These are phyloP conservation scores for Aleiodes alternator DNA, from an alignment of 2,888 invertebrate genomes.

Conservation along the genomic window DNA sequence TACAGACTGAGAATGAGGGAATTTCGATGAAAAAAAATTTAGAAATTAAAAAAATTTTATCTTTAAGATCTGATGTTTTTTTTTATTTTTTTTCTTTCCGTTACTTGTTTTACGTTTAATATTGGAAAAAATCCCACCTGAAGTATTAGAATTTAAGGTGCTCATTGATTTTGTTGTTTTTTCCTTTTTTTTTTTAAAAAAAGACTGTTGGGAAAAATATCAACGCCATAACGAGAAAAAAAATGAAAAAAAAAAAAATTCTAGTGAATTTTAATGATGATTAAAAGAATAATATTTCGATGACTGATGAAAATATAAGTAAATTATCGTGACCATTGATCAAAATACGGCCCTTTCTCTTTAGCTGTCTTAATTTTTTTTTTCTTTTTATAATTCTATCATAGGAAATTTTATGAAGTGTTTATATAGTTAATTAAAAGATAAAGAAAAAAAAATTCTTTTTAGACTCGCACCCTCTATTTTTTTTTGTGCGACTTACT, in stretches of 20 bases:
- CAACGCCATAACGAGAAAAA: constrained; percentile 11
- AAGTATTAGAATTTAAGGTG: constrained; percentile 33
- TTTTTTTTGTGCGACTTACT: constrained; percentile 50
- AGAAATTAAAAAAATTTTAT: constrained; percentile 26
- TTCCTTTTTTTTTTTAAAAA: constrained; percentile 4
- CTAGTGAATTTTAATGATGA: constrained; percentile 15
- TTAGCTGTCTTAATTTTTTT: constrained; percentile 23
- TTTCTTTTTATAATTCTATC: constrained; percentile 36
- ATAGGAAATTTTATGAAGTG: constrained; percentile 32
- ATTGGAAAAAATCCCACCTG: constrained; percentile 16
- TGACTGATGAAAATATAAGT: constrained; percentile 30
- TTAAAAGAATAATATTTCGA: constrained; percentile 22
- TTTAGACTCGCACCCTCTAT: constrained; percentile 42
- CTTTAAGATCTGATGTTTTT: constrained; percentile 28
- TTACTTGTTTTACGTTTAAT: constrained; percentile 20
- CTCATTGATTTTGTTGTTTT: constrained; percentile 11
- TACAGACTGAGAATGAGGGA: constrained; percentile 23
- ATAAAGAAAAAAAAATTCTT: constrained; percentile 7
- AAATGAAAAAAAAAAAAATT: not conserved
- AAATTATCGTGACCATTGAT: constrained; percentile 25
- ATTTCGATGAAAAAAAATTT: constrained; percentile 10
- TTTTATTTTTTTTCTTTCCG: not conserved
- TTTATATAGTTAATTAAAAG: constrained; percentile 38
- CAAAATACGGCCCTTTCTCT: constrained; percentile 45
- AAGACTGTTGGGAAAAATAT: constrained; percentile 30